Conservation (phyloP, 2,888 invertebrate species). For the Scaptomyza cyrtandrae region DNA sequence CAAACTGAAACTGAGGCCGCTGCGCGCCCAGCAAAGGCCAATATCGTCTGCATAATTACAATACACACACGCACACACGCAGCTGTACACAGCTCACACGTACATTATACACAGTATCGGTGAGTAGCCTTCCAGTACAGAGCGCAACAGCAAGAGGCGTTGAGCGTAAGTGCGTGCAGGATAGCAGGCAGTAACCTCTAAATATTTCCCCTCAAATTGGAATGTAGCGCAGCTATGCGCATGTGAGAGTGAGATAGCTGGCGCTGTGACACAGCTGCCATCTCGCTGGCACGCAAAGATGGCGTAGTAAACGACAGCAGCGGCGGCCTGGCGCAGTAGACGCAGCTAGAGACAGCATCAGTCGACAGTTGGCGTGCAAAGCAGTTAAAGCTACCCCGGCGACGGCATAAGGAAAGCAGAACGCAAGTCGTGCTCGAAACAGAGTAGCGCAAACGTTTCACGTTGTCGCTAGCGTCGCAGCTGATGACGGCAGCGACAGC, state of each 20-base stretch:
- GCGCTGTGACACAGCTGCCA: slow-evolving; percentile 16
- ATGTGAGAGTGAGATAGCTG: slow-evolving; percentile 19
- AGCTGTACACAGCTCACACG: slow-evolving; percentile 44
- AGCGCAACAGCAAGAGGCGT: slow-evolving; percentile 25
- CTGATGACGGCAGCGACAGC: slow-evolving; percentile 47
- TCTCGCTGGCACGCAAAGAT: slow-evolving; percentile 66
- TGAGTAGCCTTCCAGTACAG: slow-evolving; percentile 63
- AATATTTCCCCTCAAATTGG: slow-evolving; percentile 66
- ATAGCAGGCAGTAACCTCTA: slow-evolving; percentile 17
- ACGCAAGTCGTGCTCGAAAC: slow-evolving; percentile 25
- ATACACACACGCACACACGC: slow-evolving; percentile 4
- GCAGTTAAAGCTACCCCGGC: slow-evolving; percentile 48
- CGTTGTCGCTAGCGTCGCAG: slow-evolving; percentile 49
- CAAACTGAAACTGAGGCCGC: slow-evolving; percentile 67
- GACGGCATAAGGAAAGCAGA: slow-evolving; percentile 14
- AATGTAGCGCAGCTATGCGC: slow-evolving; percentile 21
- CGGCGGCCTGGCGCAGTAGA: slow-evolving; percentile 28
- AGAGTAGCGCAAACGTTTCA: slow-evolving; percentile 4
- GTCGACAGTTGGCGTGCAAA: slow-evolving; percentile 54
- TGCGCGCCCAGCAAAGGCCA: slow-evolving; percentile 43
- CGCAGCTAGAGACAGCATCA: slow-evolving; percentile 38
- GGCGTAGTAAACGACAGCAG: slow-evolving; percentile 56
- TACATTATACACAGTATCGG: slow-evolving; percentile 62
- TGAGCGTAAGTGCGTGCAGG: neutral
- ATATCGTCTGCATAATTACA: slow-evolving; percentile 56